A percentile compares a stretch with the other conserved stretches of the same genome.
Evolutionary conservation across 1,140 invertebrate species (phyloP).

Genomic region (Gryllus bimaculatus): DNA sequence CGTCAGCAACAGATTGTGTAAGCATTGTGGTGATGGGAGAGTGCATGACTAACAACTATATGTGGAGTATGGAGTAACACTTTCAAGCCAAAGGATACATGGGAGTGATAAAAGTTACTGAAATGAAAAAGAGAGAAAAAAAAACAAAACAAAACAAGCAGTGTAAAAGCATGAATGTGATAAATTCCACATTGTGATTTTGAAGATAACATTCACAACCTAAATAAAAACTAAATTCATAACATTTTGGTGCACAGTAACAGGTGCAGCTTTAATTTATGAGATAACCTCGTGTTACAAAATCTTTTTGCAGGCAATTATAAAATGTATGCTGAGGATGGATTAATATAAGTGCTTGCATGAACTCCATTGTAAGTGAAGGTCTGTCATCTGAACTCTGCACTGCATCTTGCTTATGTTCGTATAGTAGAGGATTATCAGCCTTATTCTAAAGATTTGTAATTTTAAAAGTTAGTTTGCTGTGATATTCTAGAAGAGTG

Average conservation of each 20-base stretch:
- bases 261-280: background rate
- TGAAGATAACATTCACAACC: background rate
- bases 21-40: too few species aligned
- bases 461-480: too few species aligned
- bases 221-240: background rate
- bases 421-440: too few species aligned
- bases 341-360: too few species aligned
- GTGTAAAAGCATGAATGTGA: background rate
- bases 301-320: too few species aligned
- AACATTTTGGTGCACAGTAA: background rate
- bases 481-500: too few species aligned
- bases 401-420: too few species aligned
- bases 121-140: background rate
- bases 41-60: background rate
- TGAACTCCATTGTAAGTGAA: too few species aligned
- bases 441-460: too few species aligned
- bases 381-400: too few species aligned
- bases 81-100: background rate
- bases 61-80: background rate
- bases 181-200: constrained; percentile 5
- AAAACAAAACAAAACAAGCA: background rate
- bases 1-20: too few species aligned
- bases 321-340: too few species aligned
- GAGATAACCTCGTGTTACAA: background rate
- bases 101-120: background rate